Percentiles rank a stretch among this genome's conserved stretches.
Conservation (phyloP, 2,888 invertebrate genomes). For the Drosophila austrosaltans region DNA sequence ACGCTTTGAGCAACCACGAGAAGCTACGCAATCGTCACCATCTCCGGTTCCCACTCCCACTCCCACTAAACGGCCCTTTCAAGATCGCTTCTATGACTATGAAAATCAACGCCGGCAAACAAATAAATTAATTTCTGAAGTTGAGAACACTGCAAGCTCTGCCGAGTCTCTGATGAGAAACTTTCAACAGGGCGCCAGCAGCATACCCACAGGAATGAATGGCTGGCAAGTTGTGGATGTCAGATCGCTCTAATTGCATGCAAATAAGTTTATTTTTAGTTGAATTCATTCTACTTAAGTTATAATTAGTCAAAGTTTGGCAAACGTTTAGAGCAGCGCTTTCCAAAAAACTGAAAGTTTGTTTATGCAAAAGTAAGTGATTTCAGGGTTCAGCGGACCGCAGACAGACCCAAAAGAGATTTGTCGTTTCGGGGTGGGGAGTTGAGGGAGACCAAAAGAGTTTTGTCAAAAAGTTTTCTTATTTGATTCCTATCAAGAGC, state of each 20-base stretch:
- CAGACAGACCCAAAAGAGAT: slow-evolving; percentile 26
- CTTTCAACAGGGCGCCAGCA: slow-evolving; percentile 47
- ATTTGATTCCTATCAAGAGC: slow-evolving; percentile 71
- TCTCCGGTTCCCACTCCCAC: slow-evolving; percentile 11
- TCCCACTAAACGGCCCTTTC: slow-evolving; percentile 28
- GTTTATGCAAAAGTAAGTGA: slow-evolving; percentile 30
- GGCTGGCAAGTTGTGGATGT: slow-evolving; percentile 78
- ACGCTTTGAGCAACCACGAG: slow-evolving; percentile 76
- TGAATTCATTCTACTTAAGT: slow-evolving; percentile 33
- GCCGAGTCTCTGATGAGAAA: slow-evolving; percentile 51
- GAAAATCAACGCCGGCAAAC: slow-evolving; percentile 73
- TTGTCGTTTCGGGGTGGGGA: background rate
- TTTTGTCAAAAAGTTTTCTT: slow-evolving; percentile 58
- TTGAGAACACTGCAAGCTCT: slow-evolving; percentile 48
- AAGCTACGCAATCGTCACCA: slow-evolving; percentile 37
- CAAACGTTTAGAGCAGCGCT: slow-evolving; percentile 41
- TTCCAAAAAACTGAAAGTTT: slow-evolving; percentile 69
- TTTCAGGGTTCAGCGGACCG: slow-evolving; percentile 75
- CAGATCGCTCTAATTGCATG: slow-evolving; percentile 48
- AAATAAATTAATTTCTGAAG: slow-evolving; percentile 55
- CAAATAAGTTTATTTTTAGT: slow-evolving; percentile 26
- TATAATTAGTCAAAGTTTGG: slow-evolving; percentile 46
- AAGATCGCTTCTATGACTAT: slow-evolving; percentile 82
- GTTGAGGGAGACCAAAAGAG: slow-evolving; percentile 32
- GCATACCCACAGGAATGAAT: slow-evolving; percentile 47